Evolutionary conservation across 2,797 vertebrate genomes (phyloP), one percentile per base, ranked within the genome.

Genomic region (Trematomus bernacchii): DNA sequence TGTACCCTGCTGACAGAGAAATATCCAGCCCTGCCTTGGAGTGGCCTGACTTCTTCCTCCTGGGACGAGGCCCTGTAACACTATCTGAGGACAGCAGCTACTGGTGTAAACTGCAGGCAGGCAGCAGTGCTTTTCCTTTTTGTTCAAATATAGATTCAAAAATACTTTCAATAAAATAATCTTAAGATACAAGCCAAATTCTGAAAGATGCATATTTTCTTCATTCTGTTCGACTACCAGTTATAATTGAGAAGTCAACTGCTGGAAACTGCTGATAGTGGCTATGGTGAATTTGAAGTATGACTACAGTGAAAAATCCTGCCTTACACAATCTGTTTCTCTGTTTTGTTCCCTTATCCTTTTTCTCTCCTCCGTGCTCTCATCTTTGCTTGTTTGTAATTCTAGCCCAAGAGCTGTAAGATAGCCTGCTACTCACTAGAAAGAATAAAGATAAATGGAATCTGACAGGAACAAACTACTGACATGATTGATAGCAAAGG

Each of bases 381-480:
- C 73, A 47, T 84, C 69, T 72, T 44, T 69, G 50, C 75, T 71
- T 72, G 86, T 85, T 88, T 87, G 85, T 87, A 87, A 91, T 85
- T 87, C 10, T 37, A 87, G 55, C 77, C 72, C 61, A 30, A 72
- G 68, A 88, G 76, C 59, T 57, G 73, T 4, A 15, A 60, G 76
- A 72, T 58, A 65, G 71, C 43, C 74, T 67, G 53, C 66, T 62
- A 30, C 67, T 74, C 75, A 66, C 64, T 0, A 52, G 61, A 64
- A 85, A 65, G 75, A 84, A 79, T 43, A 78, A 61, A 82, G 82
- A 89, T 85, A 88, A 87, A 87, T 83, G 68, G 77, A 84, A 58
- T 86, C 67, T 82, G 87, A 92, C 87, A 91, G 76, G 76, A 93
- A 89, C 79, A 91, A 90, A 87, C 84, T 62, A 46, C 77, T 60